Base-by-base conservation (phyloP, 2,888 invertebrate species). In the Ormyrus pomaceus region DNA sequence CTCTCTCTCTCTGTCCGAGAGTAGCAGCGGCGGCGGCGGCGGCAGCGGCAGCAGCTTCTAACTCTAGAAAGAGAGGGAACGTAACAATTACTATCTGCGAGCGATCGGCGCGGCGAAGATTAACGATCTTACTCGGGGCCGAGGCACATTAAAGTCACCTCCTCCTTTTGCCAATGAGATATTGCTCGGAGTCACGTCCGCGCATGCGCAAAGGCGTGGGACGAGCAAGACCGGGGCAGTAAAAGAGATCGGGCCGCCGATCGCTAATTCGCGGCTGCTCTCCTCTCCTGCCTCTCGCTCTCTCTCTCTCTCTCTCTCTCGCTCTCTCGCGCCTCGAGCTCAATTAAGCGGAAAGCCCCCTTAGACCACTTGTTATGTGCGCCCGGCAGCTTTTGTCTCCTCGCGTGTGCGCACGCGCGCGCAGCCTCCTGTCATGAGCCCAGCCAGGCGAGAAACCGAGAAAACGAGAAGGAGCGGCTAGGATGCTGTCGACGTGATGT, bases 401-500 rank as follows among this genome's bases (percentile, higher is more conserved):
- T 72, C 79, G 68, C 75, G 66, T 45, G 66, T 19, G 55, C 19
- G 51, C 51, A 7, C 53, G 53, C 45, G 19, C 58, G 45, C 68
- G 68, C 56, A 71, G 74, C 13, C n/a, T 53, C 34, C 34, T 34
- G 34, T 34, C 34, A 34, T 34, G 34, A 34, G 61, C 10, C 53
- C 50, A 46, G 59, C 62, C 65, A 74, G 66, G 45, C 80, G 80
- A 76, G 80, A 71, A 62, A 77, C 34, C 58, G 70, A 65, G 66
- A 58, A 58, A 56, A 56, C 45, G 51, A 19, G 50, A 53, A 46
- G 79, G 50, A 56, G 68, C 59, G 13, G 61, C 89, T 89, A 89
- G 89, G 88, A 89, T 88, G 88, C 89, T 89, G 89, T 90, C 89
- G 88, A 87, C 87, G 89, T 90, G 90, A 90, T 90, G 90, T 90